Evolutionary conservation across 2,113 vertebrate species (phyloP), one percentile per base, ranked within the genome.

Genomic region (Ctenomys sociabilis): DNA sequence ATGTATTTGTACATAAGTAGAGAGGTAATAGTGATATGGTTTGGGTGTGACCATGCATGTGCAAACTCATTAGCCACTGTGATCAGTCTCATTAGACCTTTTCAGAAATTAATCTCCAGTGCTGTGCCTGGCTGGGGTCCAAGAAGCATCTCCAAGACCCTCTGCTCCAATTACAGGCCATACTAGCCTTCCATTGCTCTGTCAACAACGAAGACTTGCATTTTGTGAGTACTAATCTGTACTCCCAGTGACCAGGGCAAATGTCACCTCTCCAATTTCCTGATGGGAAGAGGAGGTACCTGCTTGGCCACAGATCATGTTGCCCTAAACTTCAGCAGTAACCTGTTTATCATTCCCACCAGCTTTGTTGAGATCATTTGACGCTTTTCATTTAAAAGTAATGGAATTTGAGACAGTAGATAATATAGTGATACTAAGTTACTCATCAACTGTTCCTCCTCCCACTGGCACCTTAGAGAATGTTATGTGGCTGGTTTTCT

Each of bases 381-480:
- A 95, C 80, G 86, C 84, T 93, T 95, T 92, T 87, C 70, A 90
- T 85, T 93, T 94, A 70, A 90, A 92, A 92, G 32, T 72, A 97
- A 88, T 92, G 66, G 37, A 95, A 88, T 83, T 57, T 72, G 72
- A 49, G 61, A 64, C 57, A 68, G 68, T n/a, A 45, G 13, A 49
- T 91, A 88, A 11, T 11, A 63, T 3, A 52, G 77, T 68, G 57
- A 80, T 6, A 57, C n/a, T 88, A 91, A 92, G 64, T 84, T 96
- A 88, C n/a, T 83, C 92, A 59, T 72, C 66, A 82, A 78, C 59
- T 22, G n/a, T 63, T 70, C 11, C 2, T 68, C 37, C 52, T 85
- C 52, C 63, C 32, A 93, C 30, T 73, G 57, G 28, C 17, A 37
- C 73, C 59, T n/a, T n/a, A n/a, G n/a, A n/a, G n/a, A 93, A 57